Conservation (phyloP, 2,113 vertebrate genomes). For the Carassius auratus region DNA sequence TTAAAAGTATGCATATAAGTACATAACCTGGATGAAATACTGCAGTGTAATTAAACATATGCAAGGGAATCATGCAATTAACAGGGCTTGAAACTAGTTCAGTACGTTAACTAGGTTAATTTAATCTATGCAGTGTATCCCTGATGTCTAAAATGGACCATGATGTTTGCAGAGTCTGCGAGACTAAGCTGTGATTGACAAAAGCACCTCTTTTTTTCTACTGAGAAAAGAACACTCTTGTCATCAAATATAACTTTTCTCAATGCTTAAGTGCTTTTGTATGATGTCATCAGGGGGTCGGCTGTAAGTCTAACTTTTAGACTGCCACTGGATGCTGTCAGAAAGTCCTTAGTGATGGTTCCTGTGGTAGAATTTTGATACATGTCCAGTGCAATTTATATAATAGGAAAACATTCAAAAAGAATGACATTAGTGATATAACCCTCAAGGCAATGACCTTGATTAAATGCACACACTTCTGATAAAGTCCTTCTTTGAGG, state of each 20-base stretch:
- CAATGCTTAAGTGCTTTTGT: conserved; percentile 18
- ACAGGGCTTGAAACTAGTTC: conserved; percentile 1
- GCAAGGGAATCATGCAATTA: background rate
- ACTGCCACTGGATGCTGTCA: background rate
- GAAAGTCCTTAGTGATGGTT: background rate
- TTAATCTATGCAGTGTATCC: background rate
- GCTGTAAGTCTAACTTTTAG: background rate
- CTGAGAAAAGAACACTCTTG: background rate
- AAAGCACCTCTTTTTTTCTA: background rate
- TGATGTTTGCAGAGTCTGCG: background rate
- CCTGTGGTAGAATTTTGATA: background rate
- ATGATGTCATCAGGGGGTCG: conserved; percentile 15
- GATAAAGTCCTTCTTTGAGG: background rate
- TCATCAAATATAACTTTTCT: conserved; percentile 29
- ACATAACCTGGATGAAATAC: background rate
- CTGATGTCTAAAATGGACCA: background rate
- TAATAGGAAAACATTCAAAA: background rate
- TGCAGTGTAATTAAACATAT: background rate
- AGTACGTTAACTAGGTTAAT: background rate
- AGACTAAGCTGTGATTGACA: background rate
- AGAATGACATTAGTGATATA: too few relatives aligned
- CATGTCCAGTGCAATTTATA: background rate
- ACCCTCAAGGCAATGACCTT: background rate
- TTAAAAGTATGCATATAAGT: background rate
- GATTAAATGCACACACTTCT: background rate